Percentiles rank a stretch among this genome's conserved stretches.
phyloP scores from a whole-genome alignment of 2,888 invertebrate species.

The Pristionchus exspectatus region DNA sequence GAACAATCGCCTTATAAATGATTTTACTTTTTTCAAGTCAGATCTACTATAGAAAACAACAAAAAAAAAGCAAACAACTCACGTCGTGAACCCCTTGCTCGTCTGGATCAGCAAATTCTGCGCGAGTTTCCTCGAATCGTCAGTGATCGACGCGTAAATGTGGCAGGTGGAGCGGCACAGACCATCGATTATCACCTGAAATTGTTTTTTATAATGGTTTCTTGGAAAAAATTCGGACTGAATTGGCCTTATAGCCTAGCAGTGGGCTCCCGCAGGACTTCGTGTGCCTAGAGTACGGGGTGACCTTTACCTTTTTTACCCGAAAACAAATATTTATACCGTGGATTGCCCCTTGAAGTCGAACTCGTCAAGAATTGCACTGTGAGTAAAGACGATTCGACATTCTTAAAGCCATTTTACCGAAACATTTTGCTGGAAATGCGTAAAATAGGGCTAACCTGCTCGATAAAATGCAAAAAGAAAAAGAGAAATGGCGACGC shows the following conservation, averaged over 20 bases:
- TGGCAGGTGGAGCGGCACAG: not conserved
- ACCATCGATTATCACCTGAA: not conserved
- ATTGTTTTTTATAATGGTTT: not conserved
- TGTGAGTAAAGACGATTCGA: not conserved
- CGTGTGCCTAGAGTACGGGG: too few species aligned
- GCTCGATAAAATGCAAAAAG: too few species aligned
- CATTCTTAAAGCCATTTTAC: not conserved
- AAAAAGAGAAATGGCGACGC: too few species aligned
- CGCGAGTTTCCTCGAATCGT: not conserved
- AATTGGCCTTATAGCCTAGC: not conserved
- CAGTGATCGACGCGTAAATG: constrained; percentile 6
- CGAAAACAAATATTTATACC: not conserved
- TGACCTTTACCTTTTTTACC: too few species aligned
- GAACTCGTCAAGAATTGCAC: not conserved
- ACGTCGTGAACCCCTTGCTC: not conserved
- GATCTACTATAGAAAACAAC: too few species aligned
- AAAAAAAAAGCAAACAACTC: not conserved
- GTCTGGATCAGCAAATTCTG: not conserved
- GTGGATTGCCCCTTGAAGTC: not conserved
- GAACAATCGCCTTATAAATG: not conserved
- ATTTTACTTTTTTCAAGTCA: not conserved
- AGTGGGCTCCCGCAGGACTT: too few species aligned
- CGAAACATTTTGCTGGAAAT: not conserved
- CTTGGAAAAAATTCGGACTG: too few species aligned
- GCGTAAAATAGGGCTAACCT: too few species aligned